Base-by-base conservation (phyloP, 2,888 invertebrate genomes). In the Eupsilia transversa region DNA sequence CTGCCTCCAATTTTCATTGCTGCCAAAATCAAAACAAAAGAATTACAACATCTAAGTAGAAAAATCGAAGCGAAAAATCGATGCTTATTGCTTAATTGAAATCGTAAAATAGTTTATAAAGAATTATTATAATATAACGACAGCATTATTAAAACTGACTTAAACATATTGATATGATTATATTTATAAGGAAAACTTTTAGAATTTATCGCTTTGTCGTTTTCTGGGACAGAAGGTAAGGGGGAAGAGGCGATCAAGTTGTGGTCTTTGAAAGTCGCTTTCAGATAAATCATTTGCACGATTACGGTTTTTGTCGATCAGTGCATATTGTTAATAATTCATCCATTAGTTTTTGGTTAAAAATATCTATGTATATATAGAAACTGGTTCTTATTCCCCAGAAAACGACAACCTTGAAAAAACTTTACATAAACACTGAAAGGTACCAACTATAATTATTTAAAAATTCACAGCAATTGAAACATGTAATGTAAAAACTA, bases 161-260 rank as follows among this genome's bases (percentile, higher is more conserved):
- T 93, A 93, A 86, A 92, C 87, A 86, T 93, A 93, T 91, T 94
- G 94, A 94, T 94, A 94, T 94, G 94, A 92, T 91, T 91, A 93
- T 86, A 91, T 90, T 90, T 89, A 88, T 88, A 89, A 88, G 85
- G 82, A 90, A 91, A 90, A 81, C 60, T 82, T 77, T 84, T 86
- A 86, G 78, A 87, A 86, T 80, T 69, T 84, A 86, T 80, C 46
- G 60, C 54, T 73, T 52, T 65, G 74, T 63, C 74, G 63, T 80
- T 73, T 79, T 76, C 67, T 75, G 79, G 64, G 59, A 74, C 71
- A 35, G 60, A 71, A 67, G 65, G 27, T 33, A 67, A 43, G 12
- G 35, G 12, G 0, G 7, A 33, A 52, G 3, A 43, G 10, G 46
- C 12, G 1, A 27, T 10, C 1, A 17, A 61, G 10, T 23, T 56